Evolutionary conservation across 2,888 invertebrate genomes (phyloP).

Genomic region (Homarus gammarus): DNA sequence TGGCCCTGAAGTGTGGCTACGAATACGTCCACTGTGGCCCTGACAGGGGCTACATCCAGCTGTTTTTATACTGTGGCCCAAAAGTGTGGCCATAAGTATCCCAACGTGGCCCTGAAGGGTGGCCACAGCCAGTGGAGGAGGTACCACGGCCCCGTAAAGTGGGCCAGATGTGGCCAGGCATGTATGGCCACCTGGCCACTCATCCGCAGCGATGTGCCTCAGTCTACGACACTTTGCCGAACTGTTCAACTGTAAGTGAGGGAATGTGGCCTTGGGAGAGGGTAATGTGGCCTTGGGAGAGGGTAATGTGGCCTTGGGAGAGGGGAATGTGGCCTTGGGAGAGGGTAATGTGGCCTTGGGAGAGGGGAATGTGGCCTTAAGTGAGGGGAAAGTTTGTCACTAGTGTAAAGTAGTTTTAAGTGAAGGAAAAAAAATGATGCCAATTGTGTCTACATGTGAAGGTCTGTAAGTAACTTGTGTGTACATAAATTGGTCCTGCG

Average conservation of each 20-base stretch:
- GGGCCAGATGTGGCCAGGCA: background rate
- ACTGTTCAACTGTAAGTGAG: conserved; percentile 35
- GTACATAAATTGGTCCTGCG: too few species aligned
- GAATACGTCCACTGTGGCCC: too few species aligned
- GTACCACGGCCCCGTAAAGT: background rate
- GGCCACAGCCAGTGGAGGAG: background rate
- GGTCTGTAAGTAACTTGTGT: too few species aligned
- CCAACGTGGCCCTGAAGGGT: background rate
- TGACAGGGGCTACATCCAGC: too few species aligned
- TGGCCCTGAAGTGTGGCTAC: too few species aligned
- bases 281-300: background rate
- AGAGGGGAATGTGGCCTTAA: background rate
- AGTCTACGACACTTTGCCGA: conserved; percentile 38
- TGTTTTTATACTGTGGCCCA: background rate
- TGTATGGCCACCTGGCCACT: conserved; percentile 3
- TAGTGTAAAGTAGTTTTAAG: too few species aligned
- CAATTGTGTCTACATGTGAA: too few species aligned
- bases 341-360: background rate
- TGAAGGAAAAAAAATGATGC: too few species aligned
- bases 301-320: too few species aligned
- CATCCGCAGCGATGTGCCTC: conserved; percentile 38
- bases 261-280: background rate
- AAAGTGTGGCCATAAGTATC: background rate
- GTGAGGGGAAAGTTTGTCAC: background rate
- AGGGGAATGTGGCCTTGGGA: background rate